These are phyloP conservation scores for Anastatus disparis DNA, from an alignment of 1,140 invertebrate species.

Conservation along the genomic window DNA sequence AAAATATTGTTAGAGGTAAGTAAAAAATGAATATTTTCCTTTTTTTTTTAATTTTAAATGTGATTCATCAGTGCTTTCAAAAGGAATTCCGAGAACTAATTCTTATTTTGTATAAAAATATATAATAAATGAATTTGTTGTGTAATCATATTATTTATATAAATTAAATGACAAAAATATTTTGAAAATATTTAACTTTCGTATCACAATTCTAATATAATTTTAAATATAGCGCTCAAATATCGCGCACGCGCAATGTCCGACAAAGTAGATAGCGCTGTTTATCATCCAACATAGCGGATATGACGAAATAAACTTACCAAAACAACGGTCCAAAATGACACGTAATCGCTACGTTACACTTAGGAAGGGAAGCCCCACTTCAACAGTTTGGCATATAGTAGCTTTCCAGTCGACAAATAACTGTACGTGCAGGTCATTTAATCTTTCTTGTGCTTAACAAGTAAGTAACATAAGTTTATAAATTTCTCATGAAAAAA, in stretches of 20 bases:
- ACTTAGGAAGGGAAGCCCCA: not conserved
- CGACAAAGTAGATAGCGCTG: not conserved
- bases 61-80: too few relatives aligned
- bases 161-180: too few relatives aligned
- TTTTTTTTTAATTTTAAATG: too few relatives aligned
- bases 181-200: too few relatives aligned
- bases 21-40: too few relatives aligned
- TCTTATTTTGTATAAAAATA: too few relatives aligned
- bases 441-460: not conserved
- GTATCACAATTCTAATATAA: not conserved
- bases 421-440: constrained; percentile 9
- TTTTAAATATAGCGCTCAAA: not conserved
- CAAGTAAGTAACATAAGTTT: constrained; percentile 17
- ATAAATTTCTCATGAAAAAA: too few relatives aligned
- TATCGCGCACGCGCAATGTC: not conserved
- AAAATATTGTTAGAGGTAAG: too few relatives aligned
- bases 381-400: too few relatives aligned
- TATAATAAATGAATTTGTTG: too few relatives aligned
- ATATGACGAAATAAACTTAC: constrained; percentile 4
- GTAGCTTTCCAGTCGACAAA: constrained; percentile 21
- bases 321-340: constrained; percentile 24
- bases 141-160: too few relatives aligned
- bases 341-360: not conserved
- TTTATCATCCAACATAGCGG: not conserved
- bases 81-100: too few relatives aligned